Evolutionary conservation across 2,113 vertebrate species (phyloP), one percentile per base, ranked within the genome.

Genomic region (Lethenteron camtschaticum): DNA sequence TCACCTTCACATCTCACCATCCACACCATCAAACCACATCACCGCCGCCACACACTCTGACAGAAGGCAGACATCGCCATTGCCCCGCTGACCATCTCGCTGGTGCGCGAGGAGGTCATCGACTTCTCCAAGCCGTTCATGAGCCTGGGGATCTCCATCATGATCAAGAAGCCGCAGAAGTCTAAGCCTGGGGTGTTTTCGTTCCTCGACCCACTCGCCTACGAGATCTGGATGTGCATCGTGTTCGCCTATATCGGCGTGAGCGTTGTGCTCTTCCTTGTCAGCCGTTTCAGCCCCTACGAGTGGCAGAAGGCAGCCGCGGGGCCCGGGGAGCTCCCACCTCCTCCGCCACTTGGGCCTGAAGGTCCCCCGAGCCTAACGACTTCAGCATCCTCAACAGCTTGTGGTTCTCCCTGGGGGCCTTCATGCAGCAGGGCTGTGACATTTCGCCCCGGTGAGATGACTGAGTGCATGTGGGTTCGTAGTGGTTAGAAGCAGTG

Each of bases 381-480:
- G 94, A 97, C 82, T 97, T 97, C 85, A 91, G 94, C 82, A 97
- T 97, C 84, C 96, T 97, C 85, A 97, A 97, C 88, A 97, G 94
- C 81, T 87, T 97, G 77, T 96, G 91, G 90, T 92, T 92, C 79
- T 92, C 88, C 73, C 84, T 92, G 57, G 88, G 88, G 77, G 88
- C 88, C 77, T 92, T 92, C 80, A 92, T 92, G 88, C 81, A 86
- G 77, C 88, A 92, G 81, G 88, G 88, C 80, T 92, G 88, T 78
- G 88, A 92, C 83, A 92, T 92, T 79, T 92, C 88, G 75, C 88
- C 88, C 71, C 86, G 88, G 88, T 92, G 81, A 79, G 87, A 41
- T 41, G 41, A 41, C 41, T 41, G 6, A 41, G 41, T 41, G 41
- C 41, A 41, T 41, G 41, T 41, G 41, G 7, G 1, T 41, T 5